phyloP scores from a whole-genome alignment of 1,140 invertebrate genomes.

The Apolygus lucorum region DNA sequence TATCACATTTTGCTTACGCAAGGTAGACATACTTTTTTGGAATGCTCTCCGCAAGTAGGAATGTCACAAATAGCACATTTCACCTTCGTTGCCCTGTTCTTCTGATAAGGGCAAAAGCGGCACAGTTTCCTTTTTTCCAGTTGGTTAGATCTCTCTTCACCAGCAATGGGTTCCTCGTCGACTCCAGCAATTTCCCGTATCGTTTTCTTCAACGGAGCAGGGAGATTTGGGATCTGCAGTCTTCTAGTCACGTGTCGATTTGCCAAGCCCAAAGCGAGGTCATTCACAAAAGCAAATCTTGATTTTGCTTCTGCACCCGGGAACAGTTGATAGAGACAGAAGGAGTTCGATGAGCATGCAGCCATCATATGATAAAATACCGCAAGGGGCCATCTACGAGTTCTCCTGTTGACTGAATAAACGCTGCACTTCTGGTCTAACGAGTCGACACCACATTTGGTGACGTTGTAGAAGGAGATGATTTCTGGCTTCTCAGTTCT shows the following conservation, averaged over 20 bases:
- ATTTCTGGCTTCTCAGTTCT: not conserved
- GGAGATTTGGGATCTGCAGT: not conserved
- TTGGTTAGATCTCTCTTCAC: not conserved
- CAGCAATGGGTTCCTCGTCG: not conserved
- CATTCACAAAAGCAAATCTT: not conserved
- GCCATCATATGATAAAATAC: not conserved
- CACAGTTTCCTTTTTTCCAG: not conserved
- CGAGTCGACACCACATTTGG: not conserved
- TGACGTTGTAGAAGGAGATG: not conserved
- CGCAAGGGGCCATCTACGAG: not conserved
- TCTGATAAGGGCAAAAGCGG: not conserved
- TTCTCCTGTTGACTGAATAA: not conserved
- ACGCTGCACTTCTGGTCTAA: not conserved
- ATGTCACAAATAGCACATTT: not conserved
- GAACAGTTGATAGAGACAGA: not conserved
- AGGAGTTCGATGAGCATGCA: not conserved
- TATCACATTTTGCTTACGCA: no score
- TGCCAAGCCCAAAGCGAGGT: not conserved
- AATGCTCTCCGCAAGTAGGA: not conserved
- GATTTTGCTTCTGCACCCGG: not conserved
- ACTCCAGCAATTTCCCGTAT: not conserved
- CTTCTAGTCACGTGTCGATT: not conserved
- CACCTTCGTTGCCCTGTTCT: not conserved
- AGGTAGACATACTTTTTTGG: no score
- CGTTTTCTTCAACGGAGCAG: not conserved